Evolutionary conservation across 1,140 invertebrate species (phyloP), one percentile per base, ranked within the genome.

Genomic region (Neoseiulus cucumeris): DNA sequence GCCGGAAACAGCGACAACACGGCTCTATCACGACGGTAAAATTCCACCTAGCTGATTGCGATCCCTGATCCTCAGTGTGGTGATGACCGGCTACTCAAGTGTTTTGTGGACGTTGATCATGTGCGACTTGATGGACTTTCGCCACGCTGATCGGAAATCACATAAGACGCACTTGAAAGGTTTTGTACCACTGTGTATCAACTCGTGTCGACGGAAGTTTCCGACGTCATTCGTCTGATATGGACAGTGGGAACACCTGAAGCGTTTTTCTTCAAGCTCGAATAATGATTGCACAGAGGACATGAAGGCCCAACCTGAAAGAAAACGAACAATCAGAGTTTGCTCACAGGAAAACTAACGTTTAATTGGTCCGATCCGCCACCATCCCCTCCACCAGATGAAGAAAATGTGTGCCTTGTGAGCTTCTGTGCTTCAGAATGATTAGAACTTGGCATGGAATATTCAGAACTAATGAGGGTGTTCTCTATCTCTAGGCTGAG

Each of bases 71-170:
- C 14, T 2, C 51, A 14, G 22, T 2, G 51, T 14, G 51, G 14
- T 20, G 51, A 25, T 25, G 25, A 17, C 51, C 51, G 25, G 22
- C 51, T 59, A 59, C 22, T 59, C 51, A 20, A 59, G 14, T 14
- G 51, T 59, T 33, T 59, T 59, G 22, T 59, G 51, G 4, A 59
- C 51, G 51, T 59, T 59, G 51, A 59, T 59, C 51, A 59, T 59
- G 9, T 59, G 51, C 51, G 51, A 59, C 9, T 59, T 59, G 51
- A 59, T 59, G 25, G 51, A 59, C 33, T 59, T 59, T 59, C 51
- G 14, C 51, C 51, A 59, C 1, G 51, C 51, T 9, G 51, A 59
- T 17, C 51, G 51, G 33, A 59, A 59, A 25, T 59, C 51, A 25
- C 51, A 59, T 25, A 59, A 20, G 2, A 59, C 51, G 22, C 51